Percentiles rank a stretch among this genome's conserved stretches.
phyloP scores from a whole-genome alignment of 2,888 invertebrate species.

The Cephus runcator region DNA sequence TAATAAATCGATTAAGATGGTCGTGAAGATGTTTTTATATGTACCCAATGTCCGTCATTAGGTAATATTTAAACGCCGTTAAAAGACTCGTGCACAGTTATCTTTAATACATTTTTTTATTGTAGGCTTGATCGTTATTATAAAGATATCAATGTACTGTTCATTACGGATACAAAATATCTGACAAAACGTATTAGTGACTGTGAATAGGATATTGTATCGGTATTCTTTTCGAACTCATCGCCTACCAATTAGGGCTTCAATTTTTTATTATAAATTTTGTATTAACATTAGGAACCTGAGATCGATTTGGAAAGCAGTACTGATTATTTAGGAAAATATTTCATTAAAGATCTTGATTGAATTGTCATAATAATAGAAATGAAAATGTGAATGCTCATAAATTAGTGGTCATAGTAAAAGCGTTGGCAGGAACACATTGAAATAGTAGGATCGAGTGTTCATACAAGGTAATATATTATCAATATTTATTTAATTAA shows the following conservation, averaged over 20 bases:
- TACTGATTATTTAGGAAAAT: neutral
- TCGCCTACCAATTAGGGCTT: neutral
- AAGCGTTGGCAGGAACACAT: neutral
- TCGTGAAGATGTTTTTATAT: neutral
- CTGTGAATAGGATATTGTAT: neutral
- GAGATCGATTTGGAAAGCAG: too few species aligned
- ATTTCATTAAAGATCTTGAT: neutral
- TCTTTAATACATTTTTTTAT: neutral
- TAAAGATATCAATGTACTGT: too few species aligned
- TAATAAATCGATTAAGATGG: too few species aligned
- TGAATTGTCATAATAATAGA: neutral
- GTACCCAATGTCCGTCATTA: too few species aligned
- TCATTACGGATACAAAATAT: too few species aligned
- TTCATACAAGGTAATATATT: slow-evolving; percentile 32
- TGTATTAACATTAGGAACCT: too few species aligned
- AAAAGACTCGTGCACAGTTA: neutral
- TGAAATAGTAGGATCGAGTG: neutral
- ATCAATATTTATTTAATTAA: slow-evolving; percentile 59
- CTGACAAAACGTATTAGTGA: neutral
- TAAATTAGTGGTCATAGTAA: neutral
- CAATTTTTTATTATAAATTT: too few species aligned
- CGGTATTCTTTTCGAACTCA: neutral
- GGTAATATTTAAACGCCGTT: too few species aligned
- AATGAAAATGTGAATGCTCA: neutral
- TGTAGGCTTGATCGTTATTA: neutral